A percentile compares a stretch with the other conserved stretches of the same genome.
These are phyloP conservation scores for Mactra quadrangularis DNA, from an alignment of 1,140 invertebrate genomes.

Conservation along the genomic window DNA sequence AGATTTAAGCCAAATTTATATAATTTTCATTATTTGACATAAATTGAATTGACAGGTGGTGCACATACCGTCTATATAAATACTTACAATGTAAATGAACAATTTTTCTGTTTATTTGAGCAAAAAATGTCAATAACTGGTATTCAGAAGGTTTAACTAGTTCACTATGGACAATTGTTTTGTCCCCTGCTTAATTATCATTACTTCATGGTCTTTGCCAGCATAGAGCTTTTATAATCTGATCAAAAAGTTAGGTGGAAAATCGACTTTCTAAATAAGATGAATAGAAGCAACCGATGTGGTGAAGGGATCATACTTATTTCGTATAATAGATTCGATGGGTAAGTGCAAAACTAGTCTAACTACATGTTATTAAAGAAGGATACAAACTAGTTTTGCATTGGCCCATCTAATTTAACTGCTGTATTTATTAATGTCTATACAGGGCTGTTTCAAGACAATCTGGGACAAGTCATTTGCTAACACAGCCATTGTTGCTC, in stretches of 20 bases:
- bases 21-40: not conserved
- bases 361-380: too few relatives aligned
- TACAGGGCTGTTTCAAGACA: conserved; percentile 47
- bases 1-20: not conserved
- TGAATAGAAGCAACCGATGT: not conserved
- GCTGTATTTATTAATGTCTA: not conserved
- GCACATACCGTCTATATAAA: not conserved
- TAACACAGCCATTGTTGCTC: conserved; percentile 45
- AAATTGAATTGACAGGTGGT: not conserved
- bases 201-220: not conserved
- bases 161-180: not conserved
- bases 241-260: not conserved
- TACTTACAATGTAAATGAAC: too few relatives aligned
- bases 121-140: not conserved
- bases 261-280: not conserved
- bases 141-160: not conserved
- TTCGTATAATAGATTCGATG: not conserved
- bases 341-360: too few relatives aligned
- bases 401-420: not conserved
- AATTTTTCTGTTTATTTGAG: not conserved
- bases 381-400: not conserved
- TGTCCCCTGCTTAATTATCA: not conserved
- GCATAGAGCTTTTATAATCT: not conserved
- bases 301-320: not conserved
- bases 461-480: conserved; percentile 42